Conservation (phyloP, 2,113 vertebrate species). For the Tiliqua scincoides region DNA sequence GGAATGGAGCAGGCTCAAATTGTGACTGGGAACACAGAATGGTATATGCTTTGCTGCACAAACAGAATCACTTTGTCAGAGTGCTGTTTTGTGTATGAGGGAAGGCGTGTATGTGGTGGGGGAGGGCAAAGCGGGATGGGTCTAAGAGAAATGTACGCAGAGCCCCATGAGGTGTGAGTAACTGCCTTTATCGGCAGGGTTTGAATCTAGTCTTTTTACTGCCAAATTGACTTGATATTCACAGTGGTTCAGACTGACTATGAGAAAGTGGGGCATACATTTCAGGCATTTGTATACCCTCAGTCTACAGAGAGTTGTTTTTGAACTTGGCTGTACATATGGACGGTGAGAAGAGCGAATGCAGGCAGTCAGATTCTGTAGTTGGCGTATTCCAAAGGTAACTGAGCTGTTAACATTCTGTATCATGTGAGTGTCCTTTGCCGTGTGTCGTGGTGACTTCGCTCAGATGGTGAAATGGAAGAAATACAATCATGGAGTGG, state of each 20-base stretch:
- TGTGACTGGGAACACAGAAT: not conserved
- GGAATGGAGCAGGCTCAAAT: conserved; percentile 26
- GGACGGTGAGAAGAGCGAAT: not conserved
- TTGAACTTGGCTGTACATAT: not conserved
- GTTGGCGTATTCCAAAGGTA: not conserved
- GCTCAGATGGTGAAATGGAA: not conserved
- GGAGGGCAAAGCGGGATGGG: not conserved
- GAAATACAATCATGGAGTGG: too few relatives aligned
- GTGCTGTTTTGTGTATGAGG: conserved; percentile 1
- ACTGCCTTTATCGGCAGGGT: not conserved
- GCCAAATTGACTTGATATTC: conserved; percentile 15
- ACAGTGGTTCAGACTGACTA: not conserved
- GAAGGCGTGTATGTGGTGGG: not conserved
- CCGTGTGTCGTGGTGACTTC: not conserved
- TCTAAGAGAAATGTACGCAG: not conserved
- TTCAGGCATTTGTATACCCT: not conserved
- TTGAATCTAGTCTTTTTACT: not conserved
- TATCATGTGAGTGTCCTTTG: not conserved
- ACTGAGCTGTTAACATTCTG: not conserved
- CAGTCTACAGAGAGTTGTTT: not conserved
- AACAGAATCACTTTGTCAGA: conserved; percentile 44
- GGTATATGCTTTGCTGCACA: conserved; percentile 39
- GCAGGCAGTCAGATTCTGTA: rapidly evolving
- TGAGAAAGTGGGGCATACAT: not conserved
- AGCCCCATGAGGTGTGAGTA: not conserved